Evolutionary conservation across 2,888 invertebrate species (phyloP), one percentile per base, ranked within the genome.

Genomic region (Atethmia centrago): DNA sequence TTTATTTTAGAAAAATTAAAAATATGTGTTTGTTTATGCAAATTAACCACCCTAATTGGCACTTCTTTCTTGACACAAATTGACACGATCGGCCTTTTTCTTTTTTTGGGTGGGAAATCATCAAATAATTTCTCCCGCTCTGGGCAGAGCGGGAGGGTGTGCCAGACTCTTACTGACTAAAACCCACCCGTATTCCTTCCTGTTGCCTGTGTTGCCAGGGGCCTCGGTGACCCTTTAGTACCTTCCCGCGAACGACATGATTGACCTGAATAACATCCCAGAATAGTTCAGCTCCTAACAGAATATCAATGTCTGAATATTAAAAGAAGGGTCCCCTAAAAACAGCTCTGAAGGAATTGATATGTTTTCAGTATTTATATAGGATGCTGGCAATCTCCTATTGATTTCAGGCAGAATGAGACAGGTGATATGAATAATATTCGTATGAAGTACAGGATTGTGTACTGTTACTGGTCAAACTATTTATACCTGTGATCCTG

Each of bases 251-350:
- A n/a, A n/a, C n/a, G n/a, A n/a, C n/a, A n/a, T n/a, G n/a, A n/a
- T n/a, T n/a, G n/a, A n/a, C n/a, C 36, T 51, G 64, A 64, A 64
- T 64, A 64, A 64, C 64, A 14, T 64, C 64, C 64, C 64, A 64
- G 5, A 64, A 64, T 40, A 64, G 16, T 16, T 64, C 64, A 0
- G 64, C 51, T 36, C 51, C 64, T 64, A 64, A 36, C 16, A 51
- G 64, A 8, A 63, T 63, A 21, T 63, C 63, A 49, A 63, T 63
- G 47, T 63, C 47, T 9, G 64, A 25, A 64, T 36, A 16, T 64
- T 64, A 49, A 64, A 64, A 14, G 31, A 64, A 25, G 63, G 49
- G n/a, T 64, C 63, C 12, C 49, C 63, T 49, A 49, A 49, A 14
- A 49, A 7, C n/a, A 64, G 31, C 1, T 47, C 63, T 63, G 63